Base-by-base conservation (phyloP, 2,888 invertebrate species). In the Caenorhabditis drosophilae region DNA sequence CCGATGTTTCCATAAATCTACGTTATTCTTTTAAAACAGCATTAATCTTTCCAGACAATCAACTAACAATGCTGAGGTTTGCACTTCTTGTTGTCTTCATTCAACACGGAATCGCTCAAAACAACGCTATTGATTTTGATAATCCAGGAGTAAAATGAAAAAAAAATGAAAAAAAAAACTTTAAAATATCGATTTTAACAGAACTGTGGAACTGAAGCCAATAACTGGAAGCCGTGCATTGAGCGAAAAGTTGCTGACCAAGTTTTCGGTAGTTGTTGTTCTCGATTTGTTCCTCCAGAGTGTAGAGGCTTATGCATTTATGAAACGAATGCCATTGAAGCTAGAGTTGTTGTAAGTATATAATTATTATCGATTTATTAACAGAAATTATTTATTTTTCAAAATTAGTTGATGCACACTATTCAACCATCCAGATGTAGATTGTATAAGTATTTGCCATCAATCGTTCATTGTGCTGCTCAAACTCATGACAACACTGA, bases 201-300 rank as follows among this genome's bases (percentile, higher is more conserved):
- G 80, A 81, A 78, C 47, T 81, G 81, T 52, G 81, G 81, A 44
- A 79, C 69, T 12, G 74, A 77, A 51, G 75, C 58, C 35, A 68
- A 63, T 38, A 76, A 79, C 50, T 81, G 81, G 81, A 81, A 81
- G 67, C 80, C 81, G n/a, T 81, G 81, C 60, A 81, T 81, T 49
- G 81, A 81, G 60, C 62, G 81, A 22, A 80, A 80, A 56, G 72
- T 81, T 20, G 81, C 81, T 15, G 81, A 81, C 58, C 80, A 81
- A 59, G 81, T 81, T 12, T 81, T 79, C 49, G 76, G 75, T 40
- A 76, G 80, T 26, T 81, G 81, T 45, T 81, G 81, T 45, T 76
- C 80, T 25, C 64, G 81, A 40, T 81, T 82, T 55, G 80, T 81
- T 20, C 81, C 81, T 15, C 78, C 81, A 45, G 81, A 81, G 68